Base-by-base conservation (phyloP, 2,888 invertebrate genomes). In the Diaphora mendica region DNA sequence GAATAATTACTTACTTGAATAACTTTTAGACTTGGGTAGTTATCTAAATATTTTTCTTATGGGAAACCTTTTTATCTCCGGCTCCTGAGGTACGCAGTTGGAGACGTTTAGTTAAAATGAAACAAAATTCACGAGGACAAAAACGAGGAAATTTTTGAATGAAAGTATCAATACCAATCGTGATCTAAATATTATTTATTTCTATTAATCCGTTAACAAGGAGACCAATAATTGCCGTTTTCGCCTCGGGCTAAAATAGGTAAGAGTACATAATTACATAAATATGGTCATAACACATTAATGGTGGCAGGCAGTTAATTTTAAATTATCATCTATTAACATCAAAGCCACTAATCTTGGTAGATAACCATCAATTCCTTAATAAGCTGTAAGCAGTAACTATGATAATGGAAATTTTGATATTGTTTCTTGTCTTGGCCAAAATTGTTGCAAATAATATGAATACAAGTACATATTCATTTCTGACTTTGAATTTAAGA, bases 281-380 rank as follows among this genome's bases (percentile, higher is more conserved):
- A 69, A 69, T 69, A 69, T 20, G 15, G 5, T 44, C 55, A 23
- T 70, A 70, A 42, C 9, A 35, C 20, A 26, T 51, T 35, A 73
- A 73, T 42, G 55, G 59, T 55, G 77, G 75, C 76, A 79, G 73
- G 64, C 70, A 68, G 68, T 73, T 77, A 76, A 72, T 81, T 77
- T 73, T 73, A 74, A 71, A 69, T 77, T 80, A 80, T 77, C 73
- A 65, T 67, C 67, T 64, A 64, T 76, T 69, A 71, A 72, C 51
- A 78, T 74, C 70, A 15, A 30, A 70, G 51, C 39, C 72, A 82
- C 75, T 74, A 59, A 62, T 76, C 73, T 73, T 75, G 70, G 62
- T 59, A 66, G 82, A 81, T 77, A 76, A 33, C n/a, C 71, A 75
- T 80, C 76, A 66, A 67, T 72, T 64, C 68, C 62, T 62, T 30